phyloP scores from a whole-genome alignment of 2,888 invertebrate species.

The Tanytarsus gracilentus region DNA sequence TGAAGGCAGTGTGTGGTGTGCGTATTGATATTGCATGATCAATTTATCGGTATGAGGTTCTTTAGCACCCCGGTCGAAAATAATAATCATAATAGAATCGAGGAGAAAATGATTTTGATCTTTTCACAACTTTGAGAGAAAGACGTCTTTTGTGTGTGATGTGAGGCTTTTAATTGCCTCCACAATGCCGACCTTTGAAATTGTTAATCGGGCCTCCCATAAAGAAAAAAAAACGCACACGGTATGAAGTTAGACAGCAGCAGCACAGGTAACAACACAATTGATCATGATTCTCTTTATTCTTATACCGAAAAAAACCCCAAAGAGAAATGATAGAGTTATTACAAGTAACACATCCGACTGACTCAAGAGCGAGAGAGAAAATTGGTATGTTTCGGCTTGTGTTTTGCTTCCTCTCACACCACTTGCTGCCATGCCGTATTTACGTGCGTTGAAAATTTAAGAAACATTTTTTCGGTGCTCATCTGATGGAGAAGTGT shows the following conservation, averaged over 20 bases:
- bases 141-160: constrained; percentile 20
- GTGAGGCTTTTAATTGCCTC: constrained; percentile 23
- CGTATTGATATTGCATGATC: constrained; percentile 26
- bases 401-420: neutral
- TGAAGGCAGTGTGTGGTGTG: neutral
- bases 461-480: no score
- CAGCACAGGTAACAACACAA: constrained; percentile 22
- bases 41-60: constrained; percentile 13
- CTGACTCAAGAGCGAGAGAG: no score
- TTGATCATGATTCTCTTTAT: no score
- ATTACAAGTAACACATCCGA: constrained; percentile 27
- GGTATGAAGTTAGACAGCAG: constrained; percentile 1
- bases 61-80: constrained; percentile 14
- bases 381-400: neutral
- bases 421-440: neutral
- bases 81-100: neutral
- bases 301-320: neutral
- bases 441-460: constrained; percentile 22
- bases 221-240: constrained; percentile 15
- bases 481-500: no score
- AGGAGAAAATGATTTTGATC: neutral
- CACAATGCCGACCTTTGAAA: constrained; percentile 20
- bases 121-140: neutral
- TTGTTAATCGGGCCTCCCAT: constrained; percentile 19
- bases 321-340: constrained; percentile 27